Base-by-base conservation (phyloP, 35 echinoderm and acorn worm genomes). In the Ophiothrix spiculata region DNA sequence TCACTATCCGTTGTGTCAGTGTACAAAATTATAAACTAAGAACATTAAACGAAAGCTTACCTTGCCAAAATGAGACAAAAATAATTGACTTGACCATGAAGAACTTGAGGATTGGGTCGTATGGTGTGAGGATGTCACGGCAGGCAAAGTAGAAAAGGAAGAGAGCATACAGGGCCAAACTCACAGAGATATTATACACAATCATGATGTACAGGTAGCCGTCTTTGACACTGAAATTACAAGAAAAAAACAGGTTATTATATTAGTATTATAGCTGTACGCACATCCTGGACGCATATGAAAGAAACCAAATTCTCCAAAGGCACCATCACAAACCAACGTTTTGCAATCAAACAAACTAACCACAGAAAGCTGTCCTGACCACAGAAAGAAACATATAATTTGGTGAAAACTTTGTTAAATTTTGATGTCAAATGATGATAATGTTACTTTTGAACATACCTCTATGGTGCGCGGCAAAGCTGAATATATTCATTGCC, bases 61-160 rank as follows among this genome's bases (percentile, higher is more conserved):
- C 91, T 97, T 97, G 95, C 95, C 95, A 97, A 81, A 97, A 97
- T 17, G 95, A 97, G 73, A 97, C 87, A 86, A 97, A 97, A 78
- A 97, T 93, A 39, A 97, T 90, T 29, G 95, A 97, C 78, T 97
- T 97, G 84, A 97, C 88, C 56, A 97, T 80, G 77, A 90, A 93
- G 85, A 93, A 97, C 64, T 97, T 97, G 81, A 93, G 85, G 79
- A 97, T 86, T 74, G 95, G 95, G 39, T 82, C 77, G 79, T 81
- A 97, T 17, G 95, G 82, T 25, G 84, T 75, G 37, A 97, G 91
- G 32, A 97, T 84, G 6, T 97, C 95, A 81, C 78, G 88, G 40
- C 88, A 86, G 75, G 95, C 95, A 82, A 93, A 92, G 88, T 97
- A 97, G 75, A 97, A 97, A 56, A 97, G 95, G 86, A 97, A 97